phyloP scores from a whole-genome alignment of 2,797 vertebrate species.

The Mormyrops boulengeri region DNA sequence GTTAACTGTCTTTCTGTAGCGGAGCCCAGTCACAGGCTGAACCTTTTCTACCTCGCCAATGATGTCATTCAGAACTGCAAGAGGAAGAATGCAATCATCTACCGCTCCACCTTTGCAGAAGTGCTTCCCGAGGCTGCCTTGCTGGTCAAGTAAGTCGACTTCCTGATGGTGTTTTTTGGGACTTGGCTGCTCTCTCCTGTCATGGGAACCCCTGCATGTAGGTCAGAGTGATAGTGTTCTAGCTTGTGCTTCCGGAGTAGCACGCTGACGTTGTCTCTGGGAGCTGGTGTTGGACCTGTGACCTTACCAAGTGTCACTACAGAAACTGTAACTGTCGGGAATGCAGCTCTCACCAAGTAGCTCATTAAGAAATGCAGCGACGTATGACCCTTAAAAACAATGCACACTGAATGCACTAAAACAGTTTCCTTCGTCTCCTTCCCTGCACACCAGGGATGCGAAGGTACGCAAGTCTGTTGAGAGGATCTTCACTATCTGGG shows the following conservation, averaged over 20 bases:
- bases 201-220: not conserved
- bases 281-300: not conserved
- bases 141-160: constrained; percentile 79
- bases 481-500: constrained; percentile 93
- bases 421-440: not conserved
- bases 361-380: not conserved
- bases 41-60: constrained; percentile 95
- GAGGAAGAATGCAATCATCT: constrained; percentile 87
- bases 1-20: constrained; percentile 54
- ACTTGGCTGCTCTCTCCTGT: not conserved
- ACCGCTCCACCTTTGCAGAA: constrained; percentile 82
- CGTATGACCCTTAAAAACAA: not conserved
- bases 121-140: constrained; percentile 83
- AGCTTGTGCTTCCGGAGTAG: not conserved
- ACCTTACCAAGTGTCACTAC: not conserved
- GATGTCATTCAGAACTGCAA: constrained; percentile 99
- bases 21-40: constrained; percentile 83
- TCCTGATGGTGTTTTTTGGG: not conserved
- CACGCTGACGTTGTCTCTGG: not conserved
- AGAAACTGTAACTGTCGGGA: not conserved
- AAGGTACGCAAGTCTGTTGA: constrained; percentile 89
- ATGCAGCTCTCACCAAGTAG: not conserved
- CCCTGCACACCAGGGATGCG: constrained; percentile 67
- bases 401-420: not conserved
- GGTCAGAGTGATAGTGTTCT: not conserved